Base-by-base conservation (phyloP, 2,113 vertebrate species). In the Fukomys damarensis region DNA sequence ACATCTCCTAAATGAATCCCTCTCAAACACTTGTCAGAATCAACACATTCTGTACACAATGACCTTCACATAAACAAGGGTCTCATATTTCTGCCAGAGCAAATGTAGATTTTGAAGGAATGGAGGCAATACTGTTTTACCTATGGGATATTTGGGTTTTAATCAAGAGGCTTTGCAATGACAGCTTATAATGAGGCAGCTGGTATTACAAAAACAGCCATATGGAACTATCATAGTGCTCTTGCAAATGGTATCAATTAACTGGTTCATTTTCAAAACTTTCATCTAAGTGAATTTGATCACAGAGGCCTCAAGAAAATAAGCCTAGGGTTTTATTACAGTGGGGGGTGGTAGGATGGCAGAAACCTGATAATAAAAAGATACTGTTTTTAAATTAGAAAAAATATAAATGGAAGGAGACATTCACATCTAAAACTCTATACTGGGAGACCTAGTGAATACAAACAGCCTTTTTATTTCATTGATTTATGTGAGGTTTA, bases 131-230 rank as follows among this genome's bases (percentile, higher is more conserved):
- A 3, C 28, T 93, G 95, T 85, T 97, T 86, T 85, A 98, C 76
- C 96, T 97, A n/a, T 92, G 91, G 90, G 89, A 97, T 83, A 63
- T 96, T 91, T 56, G 41, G 17, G 49, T 82, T 98, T 98, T 98
- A 98, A 98, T 82, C 70, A 97, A 97, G 88, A 97, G 88, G 65
- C 96, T 98, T 91, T 93, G 92, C 94, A 98, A 86, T 90, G 83
- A 97, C 96, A 98, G 92, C n/a, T 95, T 96, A 98, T 96, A 98
- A 98, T 81, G 85, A 97, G 93, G 96, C 95, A 97, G 96, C 87
- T 98, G 97, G 81, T 97, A 96, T 80, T 97, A 97, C 84, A 97
- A 87, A 98, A 96, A 97, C 96, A 98, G 89, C 0, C 63, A 84
- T 0, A 56, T 66, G 91, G 92, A 97, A 59, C 63, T 86, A 96